Conservation (phyloP, 2,888 invertebrate species). For the Sussaba pulchella region DNA sequence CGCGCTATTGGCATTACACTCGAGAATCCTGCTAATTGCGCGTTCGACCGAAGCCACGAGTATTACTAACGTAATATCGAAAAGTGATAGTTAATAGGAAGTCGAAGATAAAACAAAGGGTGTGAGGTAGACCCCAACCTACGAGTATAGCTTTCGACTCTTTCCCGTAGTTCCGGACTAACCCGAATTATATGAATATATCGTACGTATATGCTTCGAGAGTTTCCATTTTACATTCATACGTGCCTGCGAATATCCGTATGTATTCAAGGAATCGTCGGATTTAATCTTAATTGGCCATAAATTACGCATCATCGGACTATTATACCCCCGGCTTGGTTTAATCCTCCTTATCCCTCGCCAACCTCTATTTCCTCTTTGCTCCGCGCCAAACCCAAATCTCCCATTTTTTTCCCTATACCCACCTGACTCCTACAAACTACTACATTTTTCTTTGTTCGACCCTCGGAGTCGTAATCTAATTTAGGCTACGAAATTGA, state of each 20-base stretch:
- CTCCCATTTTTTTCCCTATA: slow-evolving; percentile 9
- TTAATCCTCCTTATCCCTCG: slow-evolving; percentile 69
- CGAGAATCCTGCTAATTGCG: slow-evolving; percentile 53
- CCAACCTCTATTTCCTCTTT: slow-evolving; percentile 50
- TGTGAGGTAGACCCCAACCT: slow-evolving; percentile 40
- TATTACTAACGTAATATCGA: slow-evolving; percentile 61
- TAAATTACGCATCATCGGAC: slow-evolving; percentile 68
- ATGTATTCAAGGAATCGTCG: slow-evolving; percentile 69
- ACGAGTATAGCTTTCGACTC: slow-evolving; percentile 45
- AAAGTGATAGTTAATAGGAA: slow-evolving; percentile 66
- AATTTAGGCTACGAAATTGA: slow-evolving; percentile 39
- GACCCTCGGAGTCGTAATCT: slow-evolving; percentile 9
- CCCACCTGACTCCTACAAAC: not conserved
- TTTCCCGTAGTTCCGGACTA: slow-evolving; percentile 62
- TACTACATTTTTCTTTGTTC: not conserved
- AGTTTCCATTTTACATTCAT: slow-evolving; percentile 65
- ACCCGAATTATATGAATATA: slow-evolving; percentile 71
- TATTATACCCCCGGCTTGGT: slow-evolving; percentile 64
- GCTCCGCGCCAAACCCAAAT: slow-evolving; percentile 12
- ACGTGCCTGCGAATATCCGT: slow-evolving; percentile 44
- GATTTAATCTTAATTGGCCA: slow-evolving; percentile 76
- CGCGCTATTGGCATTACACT: slow-evolving; percentile 32
- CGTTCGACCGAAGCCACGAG: slow-evolving; percentile 28
- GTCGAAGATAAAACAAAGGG: slow-evolving; percentile 50
- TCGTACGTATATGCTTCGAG: slow-evolving; percentile 54